Evolutionary conservation across 2,888 invertebrate genomes (phyloP).

Genomic region (Dryomyza anilis): DNA sequence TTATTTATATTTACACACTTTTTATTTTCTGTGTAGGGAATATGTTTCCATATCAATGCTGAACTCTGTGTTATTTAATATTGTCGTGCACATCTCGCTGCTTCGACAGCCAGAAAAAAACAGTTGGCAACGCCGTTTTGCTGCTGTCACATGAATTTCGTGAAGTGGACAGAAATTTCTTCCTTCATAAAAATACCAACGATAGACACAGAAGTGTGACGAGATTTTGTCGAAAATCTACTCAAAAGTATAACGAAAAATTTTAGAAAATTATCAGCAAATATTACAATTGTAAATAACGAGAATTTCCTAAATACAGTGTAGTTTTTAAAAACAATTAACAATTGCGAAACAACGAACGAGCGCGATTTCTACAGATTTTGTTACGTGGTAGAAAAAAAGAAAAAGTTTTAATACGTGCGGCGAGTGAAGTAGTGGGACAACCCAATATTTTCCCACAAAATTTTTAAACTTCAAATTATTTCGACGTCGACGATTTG

Average conservation of each 20-base stretch:
- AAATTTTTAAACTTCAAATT: too few species aligned
- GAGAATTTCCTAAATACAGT: not conserved
- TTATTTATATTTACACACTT: too few species aligned
- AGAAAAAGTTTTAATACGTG: constrained; percentile 11
- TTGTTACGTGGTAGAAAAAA: constrained; percentile 30
- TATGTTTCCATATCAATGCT: too few species aligned
- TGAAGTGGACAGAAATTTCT: constrained; percentile 9
- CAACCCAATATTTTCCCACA: not conserved
- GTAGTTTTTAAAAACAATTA: not conserved
- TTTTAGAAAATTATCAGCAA: not conserved
- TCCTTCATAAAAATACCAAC: constrained; percentile 4
- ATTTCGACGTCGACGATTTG: too few species aligned
- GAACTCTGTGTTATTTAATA: too few species aligned
- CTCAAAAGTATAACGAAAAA: not conserved
- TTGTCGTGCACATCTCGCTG: too few species aligned
- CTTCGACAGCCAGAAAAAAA: too few species aligned
- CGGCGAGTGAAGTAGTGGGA: not conserved
- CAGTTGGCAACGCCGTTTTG: too few species aligned
- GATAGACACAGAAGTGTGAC: not conserved
- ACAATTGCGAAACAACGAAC: not conserved
- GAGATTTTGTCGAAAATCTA: not conserved
- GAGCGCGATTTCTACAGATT: not conserved
- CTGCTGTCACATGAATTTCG: constrained; percentile 22
- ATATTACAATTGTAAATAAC: not conserved
- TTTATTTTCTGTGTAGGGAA: too few species aligned